Conservation (phyloP, 2,113 vertebrate species). For the Rhinogobius similis region DNA sequence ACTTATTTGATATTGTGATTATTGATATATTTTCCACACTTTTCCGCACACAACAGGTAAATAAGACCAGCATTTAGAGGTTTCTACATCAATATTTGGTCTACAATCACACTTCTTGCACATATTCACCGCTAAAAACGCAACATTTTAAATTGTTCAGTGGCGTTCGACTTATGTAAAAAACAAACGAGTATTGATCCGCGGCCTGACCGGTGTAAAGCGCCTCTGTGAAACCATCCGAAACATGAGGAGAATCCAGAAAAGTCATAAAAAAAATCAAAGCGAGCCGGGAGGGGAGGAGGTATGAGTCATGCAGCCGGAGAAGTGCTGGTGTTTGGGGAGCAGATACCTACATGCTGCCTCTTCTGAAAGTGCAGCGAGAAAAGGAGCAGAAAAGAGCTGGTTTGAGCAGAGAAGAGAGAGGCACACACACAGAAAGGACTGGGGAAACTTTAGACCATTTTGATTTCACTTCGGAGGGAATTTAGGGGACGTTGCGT, state of each 20-base stretch:
- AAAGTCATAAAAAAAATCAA: slow-evolving; percentile 24
- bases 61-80: too few species aligned
- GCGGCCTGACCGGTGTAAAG: slow-evolving; percentile 9
- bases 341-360: slow-evolving; percentile 72
- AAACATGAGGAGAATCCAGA: slow-evolving; percentile 7
- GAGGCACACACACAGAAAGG: slow-evolving; percentile 65
- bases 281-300: slow-evolving; percentile 11
- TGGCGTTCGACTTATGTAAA: neutral
- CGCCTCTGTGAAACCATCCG: slow-evolving; percentile 7
- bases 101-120: too few species aligned
- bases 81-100: too few species aligned
- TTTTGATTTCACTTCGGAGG: neutral
- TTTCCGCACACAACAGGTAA: too few species aligned
- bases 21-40: too few species aligned
- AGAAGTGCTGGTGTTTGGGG: slow-evolving; percentile 49
- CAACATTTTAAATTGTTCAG: neutral
- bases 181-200: neutral
- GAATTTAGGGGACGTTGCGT: neutral
- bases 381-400: slow-evolving; percentile 71
- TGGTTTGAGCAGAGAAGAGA: slow-evolving; percentile 74
- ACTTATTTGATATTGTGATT: too few species aligned
- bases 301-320: slow-evolving; percentile 74
- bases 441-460: slow-evolving; percentile 37
- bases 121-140: too few species aligned
- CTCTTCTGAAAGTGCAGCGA: slow-evolving; percentile 72